Evolutionary conservation across 1,140 invertebrate species (phyloP), one percentile per base, ranked within the genome.

Genomic region (Samia ricini): DNA sequence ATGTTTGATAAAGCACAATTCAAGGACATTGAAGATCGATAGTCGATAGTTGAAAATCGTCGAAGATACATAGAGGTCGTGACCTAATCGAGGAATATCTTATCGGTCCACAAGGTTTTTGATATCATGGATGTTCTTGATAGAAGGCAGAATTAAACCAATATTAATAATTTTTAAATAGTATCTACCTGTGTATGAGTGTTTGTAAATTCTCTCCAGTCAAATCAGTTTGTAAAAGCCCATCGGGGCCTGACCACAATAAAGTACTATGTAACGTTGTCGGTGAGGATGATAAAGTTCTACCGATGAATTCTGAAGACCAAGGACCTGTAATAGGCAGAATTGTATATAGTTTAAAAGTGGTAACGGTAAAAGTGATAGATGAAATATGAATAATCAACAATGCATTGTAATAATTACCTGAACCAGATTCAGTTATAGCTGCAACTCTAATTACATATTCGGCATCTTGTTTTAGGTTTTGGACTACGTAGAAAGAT

Each of bases 361-460:
- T n/a, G 18, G 15, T 56, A n/a, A 42, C n/a, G 15, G 33, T 42
- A 42, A 42, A 56, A n/a, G 29, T 1, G 5, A 63, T 15, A n/a
- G n/a, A 33, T 49, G 29, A 33, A 59, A 58, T n/a, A 48, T 15
- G 1, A 15, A 52, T 7, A 52, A 22, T 42, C 7, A 19, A 0
- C 7, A 21, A 7, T 36, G n/a, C 42, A 19, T 19, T 21, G 12
- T 12, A 19, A 61, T 52, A 7, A n/a, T 15, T 76, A 89, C 94
- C 94, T 83, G 91, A 91, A 0, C 96, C 97, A 0, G 93, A 94
- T 51, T 91, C 82, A 1, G 95, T 96, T 54, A 94, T 95, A 0
- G 96, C 96, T 19, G 95, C 93, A 2, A 96, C 95, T 83, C 94
- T 94, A 18, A 98, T 93, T 1, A 92, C 85, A 83, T 98, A 98